Conservation (phyloP, 2,113 vertebrate species). For the Noctilio leporinus region DNA sequence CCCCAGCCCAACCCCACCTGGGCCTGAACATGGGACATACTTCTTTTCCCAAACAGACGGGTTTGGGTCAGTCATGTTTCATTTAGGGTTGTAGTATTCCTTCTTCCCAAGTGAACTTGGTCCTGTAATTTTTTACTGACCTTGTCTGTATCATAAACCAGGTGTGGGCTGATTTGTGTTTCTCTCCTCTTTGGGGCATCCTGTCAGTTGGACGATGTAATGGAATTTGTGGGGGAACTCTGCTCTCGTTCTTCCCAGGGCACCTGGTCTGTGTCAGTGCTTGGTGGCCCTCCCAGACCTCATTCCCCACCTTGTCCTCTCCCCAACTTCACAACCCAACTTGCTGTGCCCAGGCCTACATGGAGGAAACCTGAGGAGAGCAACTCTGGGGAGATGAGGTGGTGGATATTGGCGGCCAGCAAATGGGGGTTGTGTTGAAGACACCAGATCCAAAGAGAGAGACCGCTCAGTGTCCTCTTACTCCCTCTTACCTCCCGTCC, state of each 20-base stretch:
- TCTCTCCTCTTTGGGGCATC: background rate
- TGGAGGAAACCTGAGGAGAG: background rate
- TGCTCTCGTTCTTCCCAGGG: background rate
- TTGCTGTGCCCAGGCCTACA: background rate
- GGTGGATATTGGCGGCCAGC: background rate
- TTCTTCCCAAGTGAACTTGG: background rate
- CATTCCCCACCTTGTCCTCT: background rate
- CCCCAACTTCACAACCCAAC: too few relatives aligned
- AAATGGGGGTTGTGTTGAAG: fast-evolving
- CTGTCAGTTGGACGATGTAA: background rate
- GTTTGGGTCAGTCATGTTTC: background rate
- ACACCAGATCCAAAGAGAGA: background rate
- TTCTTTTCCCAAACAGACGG: fast-evolving
- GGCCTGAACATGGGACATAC: fast-evolving
- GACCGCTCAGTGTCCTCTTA: background rate
- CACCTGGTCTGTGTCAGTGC: background rate
- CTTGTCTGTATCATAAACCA: too few relatives aligned
- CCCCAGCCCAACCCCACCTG: too few relatives aligned
- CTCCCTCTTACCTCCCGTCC: background rate
- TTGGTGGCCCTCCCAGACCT: background rate
- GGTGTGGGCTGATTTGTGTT: too few relatives aligned
- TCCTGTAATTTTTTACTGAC: background rate
- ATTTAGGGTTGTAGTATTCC: fast-evolving
- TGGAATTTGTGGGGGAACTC: background rate
- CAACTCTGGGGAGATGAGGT: fast-evolving